These are phyloP conservation scores for Trididemnum clinides DNA, from an alignment of 23 tunicate genomes.

Conservation along the genomic window DNA sequence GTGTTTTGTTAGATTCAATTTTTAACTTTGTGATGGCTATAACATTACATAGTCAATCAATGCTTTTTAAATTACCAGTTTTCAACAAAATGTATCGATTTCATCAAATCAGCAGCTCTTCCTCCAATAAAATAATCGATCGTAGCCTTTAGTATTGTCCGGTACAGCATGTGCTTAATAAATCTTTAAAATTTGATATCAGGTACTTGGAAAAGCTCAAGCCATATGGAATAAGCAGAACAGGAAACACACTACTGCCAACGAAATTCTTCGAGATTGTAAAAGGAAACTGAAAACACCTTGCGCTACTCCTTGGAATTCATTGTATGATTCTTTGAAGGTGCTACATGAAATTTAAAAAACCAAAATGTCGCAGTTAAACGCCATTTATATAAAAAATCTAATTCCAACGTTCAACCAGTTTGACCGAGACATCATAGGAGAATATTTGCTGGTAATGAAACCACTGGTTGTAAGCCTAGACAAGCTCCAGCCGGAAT, in stretches of 20 bases:
- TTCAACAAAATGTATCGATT: not conserved
- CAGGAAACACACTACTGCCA: constrained; percentile 4
- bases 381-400: not conserved
- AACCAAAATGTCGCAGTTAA: not conserved
- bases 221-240: constrained; percentile 12
- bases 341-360: not conserved
- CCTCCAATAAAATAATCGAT: not conserved
- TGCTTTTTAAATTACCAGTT: not conserved
- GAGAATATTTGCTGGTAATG: constrained; percentile 9
- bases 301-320: constrained; percentile 7
- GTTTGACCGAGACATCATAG: not conserved
- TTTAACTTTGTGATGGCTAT: not conserved
- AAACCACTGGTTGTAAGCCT: not conserved
- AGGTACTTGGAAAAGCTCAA: constrained; percentile 20
- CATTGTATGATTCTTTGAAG: constrained; percentile 14
- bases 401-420: not conserved
- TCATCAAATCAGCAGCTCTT: not conserved
- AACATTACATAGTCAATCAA: not conserved
- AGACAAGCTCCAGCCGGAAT: not conserved
- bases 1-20: not conserved
- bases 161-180: not conserved
- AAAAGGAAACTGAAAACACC: not conserved
- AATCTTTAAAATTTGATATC: not conserved
- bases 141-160: not conserved
- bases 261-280: not conserved